Percentiles rank a stretch among this genome's conserved stretches.
Conservation (phyloP, 1,140 invertebrate species). For the Halesus radiatus region DNA sequence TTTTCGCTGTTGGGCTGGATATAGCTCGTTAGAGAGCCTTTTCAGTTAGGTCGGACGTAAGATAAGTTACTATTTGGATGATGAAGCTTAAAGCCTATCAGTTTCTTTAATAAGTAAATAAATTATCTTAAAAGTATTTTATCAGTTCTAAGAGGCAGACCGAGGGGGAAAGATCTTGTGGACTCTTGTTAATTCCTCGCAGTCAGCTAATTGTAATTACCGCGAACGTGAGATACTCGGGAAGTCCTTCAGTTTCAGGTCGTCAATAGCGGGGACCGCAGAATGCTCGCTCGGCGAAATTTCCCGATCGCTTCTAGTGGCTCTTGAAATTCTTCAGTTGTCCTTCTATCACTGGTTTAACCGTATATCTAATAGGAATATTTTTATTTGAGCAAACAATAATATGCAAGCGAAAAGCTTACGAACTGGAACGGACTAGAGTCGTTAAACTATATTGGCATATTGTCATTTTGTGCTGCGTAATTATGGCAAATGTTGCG, state of each 20-base stretch:
- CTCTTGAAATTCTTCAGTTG: not conserved
- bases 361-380: constrained; percentile 12
- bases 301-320: constrained; percentile 4
- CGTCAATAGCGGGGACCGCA: not conserved
- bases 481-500: constrained; percentile 24
- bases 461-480: constrained; percentile 27
- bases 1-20: too few relatives aligned
- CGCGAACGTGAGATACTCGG: constrained; percentile 9
- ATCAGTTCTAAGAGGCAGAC: too few relatives aligned
- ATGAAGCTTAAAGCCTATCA: too few relatives aligned
- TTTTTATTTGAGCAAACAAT: constrained; percentile 34
- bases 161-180: not conserved
- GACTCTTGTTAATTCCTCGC: not conserved
- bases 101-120: too few relatives aligned
- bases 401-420: constrained; percentile 11
- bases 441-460: constrained; percentile 29
- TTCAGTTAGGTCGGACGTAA: too few relatives aligned
- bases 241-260: not conserved
- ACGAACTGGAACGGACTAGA: constrained; percentile 35
- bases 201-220: constrained; percentile 33
- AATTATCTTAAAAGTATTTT: too few relatives aligned
- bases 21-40: too few relatives aligned
- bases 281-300: constrained; percentile 9
- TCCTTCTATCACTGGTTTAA: not conserved
- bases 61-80: too few relatives aligned